Base-by-base conservation (phyloP, 2,888 invertebrate genomes). In the Cosmopolites sordidus region DNA sequence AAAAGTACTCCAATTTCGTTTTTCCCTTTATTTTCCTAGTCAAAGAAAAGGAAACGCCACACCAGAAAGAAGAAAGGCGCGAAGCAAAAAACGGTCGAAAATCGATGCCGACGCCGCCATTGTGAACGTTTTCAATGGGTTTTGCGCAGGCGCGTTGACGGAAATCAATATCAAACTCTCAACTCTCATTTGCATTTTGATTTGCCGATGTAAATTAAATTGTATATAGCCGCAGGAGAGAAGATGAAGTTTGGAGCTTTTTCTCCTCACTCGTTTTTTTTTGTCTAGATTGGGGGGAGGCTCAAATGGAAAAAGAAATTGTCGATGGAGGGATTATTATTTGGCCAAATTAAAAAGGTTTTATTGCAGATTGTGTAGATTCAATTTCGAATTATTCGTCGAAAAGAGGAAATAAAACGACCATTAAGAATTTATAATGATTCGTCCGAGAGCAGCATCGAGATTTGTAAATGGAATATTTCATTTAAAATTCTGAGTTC, bases 181-280 rank as follows among this genome's bases (percentile, higher is more conserved):
- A n/a, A 48, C 42, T 47, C 54, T 43, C 42, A 57, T 58, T 55
- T 58, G 58, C 58, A 58, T 58, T 58, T 58, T 58, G 58, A 58
- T 58, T 58, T 55, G 58, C 54, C 48, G 54, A 51, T 58, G 52
- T 54, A 58, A 58, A 58, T 54, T 58, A 51, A 55, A 54, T 54
- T 51, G 48, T 54, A 27, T 44, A 42, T 45, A 16, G 49, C 43
- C 45, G 47, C 42, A 46, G 47, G 50, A 50, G 42, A 54, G 51
- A 37, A 22, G 46, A 29, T 38, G 43, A 43, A 41, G 42, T 27
- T 48, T 43, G 39, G 44, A 4, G 5, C 12, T 9, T 33, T 33
- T 12, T 11, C 33, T 4, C 5, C 33, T 33, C 33, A 4, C 33
- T n/a, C 8, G 2, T 12, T 12, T 12, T 33, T 33, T 11, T n/a